Percentiles rank a stretch among this genome's conserved stretches.
phyloP scores from a whole-genome alignment of 2,888 invertebrate genomes.

The Galerucella nymphaeae region DNA sequence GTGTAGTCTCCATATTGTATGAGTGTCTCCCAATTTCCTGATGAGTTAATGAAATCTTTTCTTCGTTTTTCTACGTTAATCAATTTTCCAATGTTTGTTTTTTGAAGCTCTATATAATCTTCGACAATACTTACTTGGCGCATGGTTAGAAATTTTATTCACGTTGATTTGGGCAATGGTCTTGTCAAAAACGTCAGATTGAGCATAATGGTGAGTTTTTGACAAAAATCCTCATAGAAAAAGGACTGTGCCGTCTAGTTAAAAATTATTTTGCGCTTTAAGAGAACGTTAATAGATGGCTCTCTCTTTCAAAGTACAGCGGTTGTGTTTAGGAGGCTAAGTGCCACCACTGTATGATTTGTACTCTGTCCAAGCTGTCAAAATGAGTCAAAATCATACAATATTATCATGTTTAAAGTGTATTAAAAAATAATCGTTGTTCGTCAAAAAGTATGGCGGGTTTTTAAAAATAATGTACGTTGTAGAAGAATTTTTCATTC shows the following conservation, averaged over 20 bases:
- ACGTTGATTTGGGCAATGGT: neutral
- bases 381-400: no score
- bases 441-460: neutral
- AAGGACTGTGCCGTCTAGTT: no score
- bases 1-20: neutral
- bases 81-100: neutral
- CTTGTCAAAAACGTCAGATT: neutral
- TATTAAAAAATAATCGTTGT: neutral
- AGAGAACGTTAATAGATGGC: no score
- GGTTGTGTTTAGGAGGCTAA: no score
- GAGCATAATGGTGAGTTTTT: no score
- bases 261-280: no score
- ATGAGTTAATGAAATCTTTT: neutral
- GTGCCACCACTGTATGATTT: no score
- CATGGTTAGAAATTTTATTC: neutral
- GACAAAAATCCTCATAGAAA: no score
- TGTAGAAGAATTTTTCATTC: neutral
- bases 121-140: slow-evolving; percentile 2
- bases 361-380: no score
- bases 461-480: neutral
- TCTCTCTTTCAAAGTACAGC: no score
- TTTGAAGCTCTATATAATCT: neutral
- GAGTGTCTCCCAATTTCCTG: neutral
- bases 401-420: neutral
- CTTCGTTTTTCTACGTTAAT: slow-evolving; percentile 1